Percentiles rank a stretch among this genome's conserved stretches.
Conservation (phyloP, 37 sponge, comb jelly and placozoan genomes). For the Cliona cf. orientalis region DNA sequence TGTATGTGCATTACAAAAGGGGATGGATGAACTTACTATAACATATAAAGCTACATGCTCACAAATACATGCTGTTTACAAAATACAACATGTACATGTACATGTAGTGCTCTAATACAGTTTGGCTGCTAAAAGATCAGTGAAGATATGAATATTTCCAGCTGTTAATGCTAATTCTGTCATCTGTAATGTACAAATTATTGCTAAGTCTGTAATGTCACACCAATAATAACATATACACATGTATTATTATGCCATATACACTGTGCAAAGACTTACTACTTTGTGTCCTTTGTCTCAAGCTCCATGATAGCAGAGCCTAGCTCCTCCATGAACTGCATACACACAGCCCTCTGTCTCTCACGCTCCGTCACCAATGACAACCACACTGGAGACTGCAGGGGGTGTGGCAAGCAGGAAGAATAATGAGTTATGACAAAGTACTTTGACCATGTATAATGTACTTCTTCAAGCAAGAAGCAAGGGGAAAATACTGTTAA, state of each 20-base stretch:
- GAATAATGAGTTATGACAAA: background rate
- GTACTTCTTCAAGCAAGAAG: too few relatives aligned
- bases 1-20: background rate
- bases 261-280: conserved; percentile 58
- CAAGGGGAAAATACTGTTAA: too few relatives aligned
- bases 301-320: conserved; percentile 32
- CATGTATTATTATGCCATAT: background rate
- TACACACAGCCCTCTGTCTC: conserved; percentile 31
- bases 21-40: background rate
- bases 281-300: conserved; percentile 80
- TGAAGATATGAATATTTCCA: background rate
- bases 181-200: background rate
- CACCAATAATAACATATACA: background rate
- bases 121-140: background rate
- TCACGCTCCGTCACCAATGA: conserved; percentile 41
- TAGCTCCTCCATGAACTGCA: conserved; percentile 62
- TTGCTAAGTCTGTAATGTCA: background rate
- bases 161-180: background rate
- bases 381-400: conserved; percentile 77
- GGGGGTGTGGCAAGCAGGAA: background rate
- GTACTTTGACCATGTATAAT: too few relatives aligned
- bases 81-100: conserved; percentile 16
- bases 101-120: background rate
- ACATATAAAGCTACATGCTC: background rate
- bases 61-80: background rate